Evolutionary conservation across 2,797 vertebrate genomes (phyloP).

Genomic region (Muraenolepis orangiensis): DNA sequence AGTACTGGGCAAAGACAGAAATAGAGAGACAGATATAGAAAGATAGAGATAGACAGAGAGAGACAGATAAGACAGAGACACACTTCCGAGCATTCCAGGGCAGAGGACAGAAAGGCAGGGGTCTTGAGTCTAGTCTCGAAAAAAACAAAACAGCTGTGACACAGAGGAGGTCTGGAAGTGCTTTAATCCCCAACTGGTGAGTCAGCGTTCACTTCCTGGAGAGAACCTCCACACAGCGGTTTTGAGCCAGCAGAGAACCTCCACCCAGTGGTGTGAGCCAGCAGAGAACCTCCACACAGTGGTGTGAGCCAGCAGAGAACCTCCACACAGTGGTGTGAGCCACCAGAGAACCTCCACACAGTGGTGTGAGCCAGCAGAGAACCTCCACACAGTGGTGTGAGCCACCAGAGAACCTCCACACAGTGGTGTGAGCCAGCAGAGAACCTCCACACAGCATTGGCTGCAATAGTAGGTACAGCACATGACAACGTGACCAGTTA

Average conservation of each 20-base stretch:
- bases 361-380: slow-evolving; percentile 9
- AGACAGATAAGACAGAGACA: slow-evolving; percentile 39
- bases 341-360: slow-evolving; percentile 31
- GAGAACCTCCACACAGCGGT: slow-evolving; percentile 28
- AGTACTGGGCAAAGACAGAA: slow-evolving; percentile 46
- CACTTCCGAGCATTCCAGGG: slow-evolving; percentile 41
- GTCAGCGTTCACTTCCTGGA: slow-evolving; percentile 52
- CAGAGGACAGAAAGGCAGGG: slow-evolving; percentile 33
- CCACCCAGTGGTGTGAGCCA: background rate
- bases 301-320: slow-evolving; percentile 7
- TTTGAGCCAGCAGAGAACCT: slow-evolving; percentile 5
- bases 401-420: slow-evolving; percentile 31
- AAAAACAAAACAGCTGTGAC: slow-evolving; percentile 14
- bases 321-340: background rate
- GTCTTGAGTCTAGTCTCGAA: slow-evolving; percentile 16
- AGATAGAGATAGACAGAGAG: background rate
- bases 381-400: background rate
- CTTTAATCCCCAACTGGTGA: slow-evolving; percentile 36
- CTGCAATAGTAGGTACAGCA: background rate
- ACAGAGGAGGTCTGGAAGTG: slow-evolving; percentile 30
- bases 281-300: slow-evolving; percentile 32
- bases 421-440: slow-evolving; percentile 7
- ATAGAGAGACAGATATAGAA: slow-evolving; percentile 28
- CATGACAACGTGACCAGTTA: background rate
- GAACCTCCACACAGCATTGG: background rate